Base-by-base conservation (phyloP, 2,797 vertebrate species). In the Acanthurus tractus region DNA sequence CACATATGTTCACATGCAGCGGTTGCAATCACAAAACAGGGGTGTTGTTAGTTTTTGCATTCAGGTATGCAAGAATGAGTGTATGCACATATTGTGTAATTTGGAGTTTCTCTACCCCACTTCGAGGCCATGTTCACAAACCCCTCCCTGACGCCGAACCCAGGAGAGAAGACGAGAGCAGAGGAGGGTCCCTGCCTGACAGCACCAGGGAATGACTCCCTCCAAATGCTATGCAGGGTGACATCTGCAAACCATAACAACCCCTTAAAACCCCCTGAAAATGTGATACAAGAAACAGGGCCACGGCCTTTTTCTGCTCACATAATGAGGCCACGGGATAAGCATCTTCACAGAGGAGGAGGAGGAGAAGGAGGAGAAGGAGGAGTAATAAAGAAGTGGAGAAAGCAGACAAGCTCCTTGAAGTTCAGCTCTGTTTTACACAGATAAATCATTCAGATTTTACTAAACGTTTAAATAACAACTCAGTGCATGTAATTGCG, bases 241-340 rank as follows among this genome's bases (percentile, higher is more conserved):
- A 94, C 94, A 95, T 94, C 94, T 95, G 93, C 90, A 94, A 94
- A 92, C 92, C 88, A 95, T 95, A 94, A 95, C 85, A 88, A 81
- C 86, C 83, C 68, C 82, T 86, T 89, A 70, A 86, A 89, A 66
- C 86, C 76, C 76, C 76, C 75, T 3, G 2, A 91, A 88, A 84
- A 86, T 78, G 79, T 79, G 79, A 89, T 89, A 93, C 86, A 89
- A 91, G 90, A 81, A 92, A 76, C 79, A 91, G 76, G 85, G 81
- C 81, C 76, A 74, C 74, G 76, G 88, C 85, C 79, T 84, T 63
- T 62, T 78, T 83, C 62, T 81, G 84, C 86, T 90, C 84, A 53
- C 72, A 77, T 89, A 91, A 93, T 88, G 88, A 93, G 89, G 74
- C 85, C 84, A 86, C 8, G 34, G 88, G 83, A 79, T 75, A 86